Conservation (phyloP, 2,113 vertebrate species). For the Neolamprologus sp. region DNA sequence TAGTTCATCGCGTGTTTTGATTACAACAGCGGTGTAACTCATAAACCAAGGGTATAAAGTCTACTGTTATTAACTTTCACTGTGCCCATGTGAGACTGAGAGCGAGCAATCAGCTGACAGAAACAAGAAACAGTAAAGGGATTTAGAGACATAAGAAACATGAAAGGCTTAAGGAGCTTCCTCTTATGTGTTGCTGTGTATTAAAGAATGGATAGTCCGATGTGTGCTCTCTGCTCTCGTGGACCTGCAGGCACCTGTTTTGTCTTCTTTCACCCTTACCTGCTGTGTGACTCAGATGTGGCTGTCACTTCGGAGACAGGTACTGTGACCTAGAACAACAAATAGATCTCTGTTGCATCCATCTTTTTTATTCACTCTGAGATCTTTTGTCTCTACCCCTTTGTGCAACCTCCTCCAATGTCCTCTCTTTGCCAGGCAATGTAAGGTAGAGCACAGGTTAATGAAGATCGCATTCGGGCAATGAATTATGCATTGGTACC, state of each 20-base stretch:
- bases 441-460: neutral
- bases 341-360: neutral
- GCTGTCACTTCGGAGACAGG: conserved; percentile 32
- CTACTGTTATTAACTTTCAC: neutral
- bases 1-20: neutral
- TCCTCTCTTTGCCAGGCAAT: neutral
- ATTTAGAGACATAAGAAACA: neutral
- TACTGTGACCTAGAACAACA: neutral
- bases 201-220: conserved; percentile 32
- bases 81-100: neutral
- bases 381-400: neutral
- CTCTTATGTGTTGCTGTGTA: neutral
- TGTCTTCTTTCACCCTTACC: neutral
- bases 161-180: neutral
- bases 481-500: conserved; percentile 23
- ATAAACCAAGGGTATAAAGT: conserved; percentile 17
- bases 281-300: conserved; percentile 8
- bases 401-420: neutral
- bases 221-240: neutral
- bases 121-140: neutral
- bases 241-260: conserved; percentile 7
- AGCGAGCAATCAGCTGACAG: neutral
- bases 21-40: neutral
- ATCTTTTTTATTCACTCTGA: neutral
- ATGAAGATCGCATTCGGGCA: neutral